phyloP scores from a whole-genome alignment of 2,888 invertebrate species.

The Ectemnius cavifrons region DNA sequence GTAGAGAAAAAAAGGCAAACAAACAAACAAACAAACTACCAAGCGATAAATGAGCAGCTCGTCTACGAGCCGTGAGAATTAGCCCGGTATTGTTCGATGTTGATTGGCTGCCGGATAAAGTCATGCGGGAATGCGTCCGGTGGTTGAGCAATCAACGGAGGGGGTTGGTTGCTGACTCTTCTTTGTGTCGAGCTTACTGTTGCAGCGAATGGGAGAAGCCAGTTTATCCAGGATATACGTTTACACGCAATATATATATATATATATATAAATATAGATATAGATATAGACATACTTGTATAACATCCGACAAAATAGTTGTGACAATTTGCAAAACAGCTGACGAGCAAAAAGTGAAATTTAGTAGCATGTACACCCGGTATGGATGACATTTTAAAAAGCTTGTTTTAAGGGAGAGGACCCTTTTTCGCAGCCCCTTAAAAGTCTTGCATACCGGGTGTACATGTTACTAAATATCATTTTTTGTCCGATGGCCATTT shows the following conservation, averaged over 20 bases:
- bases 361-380: too few relatives aligned
- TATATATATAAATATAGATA: slow-evolving; percentile 28
- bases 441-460: too few relatives aligned
- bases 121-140: background rate
- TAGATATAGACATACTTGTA: background rate
- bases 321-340: too few relatives aligned
- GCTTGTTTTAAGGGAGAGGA: too few relatives aligned
- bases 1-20: too few relatives aligned
- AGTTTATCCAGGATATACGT: slow-evolving; percentile 32
- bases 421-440: too few relatives aligned
- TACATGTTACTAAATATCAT: too few relatives aligned
- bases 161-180: slow-evolving; percentile 2
- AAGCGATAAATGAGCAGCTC: background rate
- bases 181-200: background rate
- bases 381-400: too few relatives aligned
- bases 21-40: too few relatives aligned
- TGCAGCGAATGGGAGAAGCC: slow-evolving; percentile 47
- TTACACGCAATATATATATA: slow-evolving; percentile 26
- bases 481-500: too few relatives aligned
- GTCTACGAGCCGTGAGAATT: background rate
- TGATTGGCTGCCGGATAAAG: background rate
- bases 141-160: slow-evolving; percentile 4
- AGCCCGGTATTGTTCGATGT: background rate
- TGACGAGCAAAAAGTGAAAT: too few relatives aligned
- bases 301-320: too few relatives aligned